Evolutionary conservation across 2,888 invertebrate species (phyloP).

Genomic region (Agriopis leucophaearia): DNA sequence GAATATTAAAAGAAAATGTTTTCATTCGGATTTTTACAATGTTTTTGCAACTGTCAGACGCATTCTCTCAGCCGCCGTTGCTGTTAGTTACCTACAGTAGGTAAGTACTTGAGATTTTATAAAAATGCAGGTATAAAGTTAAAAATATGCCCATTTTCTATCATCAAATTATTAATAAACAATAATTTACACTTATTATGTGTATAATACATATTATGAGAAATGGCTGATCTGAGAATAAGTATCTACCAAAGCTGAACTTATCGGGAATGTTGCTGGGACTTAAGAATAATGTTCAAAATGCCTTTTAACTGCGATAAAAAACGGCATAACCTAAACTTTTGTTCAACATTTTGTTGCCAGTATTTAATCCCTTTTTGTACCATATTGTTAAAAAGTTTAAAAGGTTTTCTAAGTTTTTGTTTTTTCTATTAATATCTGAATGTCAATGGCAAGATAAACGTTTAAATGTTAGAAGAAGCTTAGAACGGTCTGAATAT

Average conservation of each 20-base stretch:
- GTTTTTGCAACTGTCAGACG: too few species aligned
- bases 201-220: too few species aligned
- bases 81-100: too few species aligned
- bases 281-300: not conserved
- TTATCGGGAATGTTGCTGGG: not conserved
- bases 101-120: too few species aligned
- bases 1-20: too few species aligned
- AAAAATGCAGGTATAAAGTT: too few species aligned
- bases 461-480: not conserved
- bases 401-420: not conserved
- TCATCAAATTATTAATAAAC: too few species aligned
- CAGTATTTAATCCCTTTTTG: not conserved
- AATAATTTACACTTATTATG: too few species aligned
- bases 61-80: too few species aligned
- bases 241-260: not conserved
- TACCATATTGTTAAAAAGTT: not conserved
- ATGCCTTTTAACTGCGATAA: not conserved
- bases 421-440: not conserved
- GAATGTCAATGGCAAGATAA: not conserved
- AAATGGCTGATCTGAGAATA: not conserved
- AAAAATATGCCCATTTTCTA: too few species aligned
- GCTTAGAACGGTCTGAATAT: not conserved
- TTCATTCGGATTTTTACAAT: too few species aligned
- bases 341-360: not conserved
- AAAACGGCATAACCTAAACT: not conserved